Evolutionary conservation across 1,140 invertebrate species (phyloP), one percentile per base, ranked within the genome.

Genomic region (Drosophila athabasca): DNA sequence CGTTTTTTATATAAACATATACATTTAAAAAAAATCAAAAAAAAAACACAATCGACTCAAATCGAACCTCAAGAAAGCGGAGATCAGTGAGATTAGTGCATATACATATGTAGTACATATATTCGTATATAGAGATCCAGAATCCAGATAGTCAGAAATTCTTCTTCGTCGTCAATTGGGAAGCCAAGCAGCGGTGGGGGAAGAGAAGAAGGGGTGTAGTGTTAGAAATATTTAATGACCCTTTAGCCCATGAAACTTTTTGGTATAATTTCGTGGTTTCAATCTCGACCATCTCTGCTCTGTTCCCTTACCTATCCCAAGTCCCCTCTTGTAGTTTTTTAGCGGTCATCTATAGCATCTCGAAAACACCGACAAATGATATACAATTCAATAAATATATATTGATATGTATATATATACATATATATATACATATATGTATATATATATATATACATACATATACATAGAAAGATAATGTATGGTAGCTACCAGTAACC

Each of bases 1-100:
- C 52, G 66, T 76, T 76, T 84, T 82, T 83, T 84, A 68, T 69
- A 68, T 73, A 72, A 72, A 59, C 49, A 61, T 64, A 69, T 49
- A 82, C 65, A 84, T 50, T 19, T 19, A 19, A 19, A 74, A 53
- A 73, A 52, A 69, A 66, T 48, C 26, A 22, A 49, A 22, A 19
- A 65, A 53, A 49, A 55, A 69, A 53, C 46, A 61, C 49, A 76
- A 82, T 75, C 60, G 53, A 69, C 66, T 69, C 43, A 51, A 78
- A 78, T 41, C 41, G 60, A 85, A 85, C 64, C 74, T 82, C 78
- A 85, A 85, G 59, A 43, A 19, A 72, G 64, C 19, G 46, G 58
- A 67, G 58, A 68, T 66, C 66, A 72, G 53, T 35, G 29, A 81
- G 62, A 76, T 55, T 39, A 39, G 35, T 39, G 52, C 58, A 68